Evolutionary conservation across 2,113 vertebrate genomes (phyloP), one percentile per base, ranked within the genome.

Genomic region (Peucedramus taeniatus): DNA sequence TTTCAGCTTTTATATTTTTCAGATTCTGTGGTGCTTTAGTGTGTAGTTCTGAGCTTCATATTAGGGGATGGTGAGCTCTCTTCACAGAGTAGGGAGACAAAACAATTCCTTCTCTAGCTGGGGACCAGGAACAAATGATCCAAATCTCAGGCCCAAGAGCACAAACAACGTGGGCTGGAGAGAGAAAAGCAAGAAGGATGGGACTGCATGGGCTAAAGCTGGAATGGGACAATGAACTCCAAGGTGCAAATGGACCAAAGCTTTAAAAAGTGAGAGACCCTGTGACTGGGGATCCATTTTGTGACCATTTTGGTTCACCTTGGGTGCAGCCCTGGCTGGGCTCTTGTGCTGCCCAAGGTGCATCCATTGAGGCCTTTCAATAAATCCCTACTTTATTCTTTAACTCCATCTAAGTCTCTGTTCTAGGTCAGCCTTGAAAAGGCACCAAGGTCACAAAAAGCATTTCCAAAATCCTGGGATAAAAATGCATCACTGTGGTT

Each of bases 131-230:
- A 59, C 15, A 37, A 3, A 26, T 37, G 15, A 37, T 26, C n/a
- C 57, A 59, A 26, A 37, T 37, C 15, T 37, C n/a, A 59, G n/a
- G 15, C 14, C 57, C n/a, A 37, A 37, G 10, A 35, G n/a, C 57
- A 59, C 1, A 37, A 59, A 26, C 23, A 59, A 2, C 2, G 7
- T 59, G 57, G n/a, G 2, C 3, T 59, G 57, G 3, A 59, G 57
- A 59, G 22, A 59, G 57, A 26, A 59, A 26, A 37, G 17, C 23
- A 59, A 59, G n/a, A 1, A 35, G n/a, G n/a, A 16, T 59, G 23
- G 5, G 56, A 26, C 15, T 59, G 1, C 4, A 11, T 11, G 7
- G 8, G 10, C n/a, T 59, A 1, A 3, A 35, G 22, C 10, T 59
- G 22, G 1, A 35, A 35, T 16, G 10, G 15, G n/a, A 35, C n/a